A percentile compares a stretch with the other conserved stretches of the same genome.
phyloP scores from a whole-genome alignment of 2,888 invertebrate genomes.

The Nemurella pictetii region DNA sequence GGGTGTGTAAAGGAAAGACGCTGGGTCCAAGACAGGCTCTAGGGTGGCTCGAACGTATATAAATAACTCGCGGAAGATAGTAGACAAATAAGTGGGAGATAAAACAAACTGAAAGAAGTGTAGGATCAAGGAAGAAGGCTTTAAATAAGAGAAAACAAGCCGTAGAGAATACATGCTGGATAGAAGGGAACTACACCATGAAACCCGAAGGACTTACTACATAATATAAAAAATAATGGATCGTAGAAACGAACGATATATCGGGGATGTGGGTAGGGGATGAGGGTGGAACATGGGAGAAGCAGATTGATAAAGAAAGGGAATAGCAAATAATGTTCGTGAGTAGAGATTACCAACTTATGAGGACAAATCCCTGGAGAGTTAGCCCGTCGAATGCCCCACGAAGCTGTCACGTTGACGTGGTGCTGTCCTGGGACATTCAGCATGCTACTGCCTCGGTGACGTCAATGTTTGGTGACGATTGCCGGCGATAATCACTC shows the following conservation, averaged over 20 bases:
- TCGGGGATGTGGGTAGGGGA: not conserved
- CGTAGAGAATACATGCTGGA: not conserved
- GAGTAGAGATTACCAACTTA: conserved; percentile 27
- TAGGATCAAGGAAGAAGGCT: conserved; percentile 20
- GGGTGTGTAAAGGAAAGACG: not conserved
- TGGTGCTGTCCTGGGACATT: not conserved
- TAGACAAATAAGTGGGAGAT: conserved; percentile 28
- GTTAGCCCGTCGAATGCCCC: not conserved
- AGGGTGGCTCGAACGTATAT: not conserved
- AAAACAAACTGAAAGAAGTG: conserved; percentile 26
- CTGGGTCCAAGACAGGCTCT: not conserved
- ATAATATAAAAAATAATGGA: not conserved
- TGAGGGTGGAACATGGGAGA: not conserved
- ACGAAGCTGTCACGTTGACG: not conserved
- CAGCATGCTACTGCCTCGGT: not conserved
- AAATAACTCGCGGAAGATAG: conserved; percentile 7
- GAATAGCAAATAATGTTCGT: conserved; percentile 21
- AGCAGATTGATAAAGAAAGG: conserved; percentile 23
- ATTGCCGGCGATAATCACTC: too few relatives aligned
- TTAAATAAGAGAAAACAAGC: conserved; percentile 10
- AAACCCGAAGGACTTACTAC: not conserved
- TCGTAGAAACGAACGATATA: not conserved
- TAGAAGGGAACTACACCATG: not conserved
- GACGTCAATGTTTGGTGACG: not conserved
- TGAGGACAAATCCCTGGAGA: conserved; percentile 16